Percentiles rank a stretch among this genome's conserved stretches.
phyloP scores from a whole-genome alignment of 1,140 invertebrate species.

The Chrysopa pallens region DNA sequence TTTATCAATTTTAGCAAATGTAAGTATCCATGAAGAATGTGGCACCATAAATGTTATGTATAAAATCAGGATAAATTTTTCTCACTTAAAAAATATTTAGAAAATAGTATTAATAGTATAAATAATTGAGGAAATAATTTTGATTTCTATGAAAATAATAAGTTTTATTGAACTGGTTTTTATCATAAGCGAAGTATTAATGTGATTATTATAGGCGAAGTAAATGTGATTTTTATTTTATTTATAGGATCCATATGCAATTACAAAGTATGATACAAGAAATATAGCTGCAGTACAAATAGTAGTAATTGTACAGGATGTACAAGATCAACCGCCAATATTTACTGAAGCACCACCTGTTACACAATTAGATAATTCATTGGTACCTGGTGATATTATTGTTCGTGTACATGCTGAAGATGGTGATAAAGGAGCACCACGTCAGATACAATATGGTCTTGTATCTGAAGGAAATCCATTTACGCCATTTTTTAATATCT shows the following conservation, averaged over 20 bases:
- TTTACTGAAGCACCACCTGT: slow-evolving; percentile 66
- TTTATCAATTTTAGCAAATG: slow-evolving; percentile 61
- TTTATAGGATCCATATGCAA: slow-evolving; percentile 64
- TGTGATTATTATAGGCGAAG: too few species aligned
- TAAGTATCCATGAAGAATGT: slow-evolving; percentile 26
- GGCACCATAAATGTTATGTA: too few species aligned
- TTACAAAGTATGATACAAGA: slow-evolving; percentile 56
- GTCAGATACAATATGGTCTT: slow-evolving; percentile 64
- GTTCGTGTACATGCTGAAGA: slow-evolving; percentile 70
- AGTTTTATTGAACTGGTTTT: too few species aligned
- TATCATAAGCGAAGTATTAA: too few species aligned
- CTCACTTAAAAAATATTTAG: too few species aligned
- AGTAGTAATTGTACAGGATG: slow-evolving; percentile 63
- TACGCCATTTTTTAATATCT: slow-evolving; percentile 64
- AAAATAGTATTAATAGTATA: too few species aligned
- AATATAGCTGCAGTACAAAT: slow-evolving; percentile 69
- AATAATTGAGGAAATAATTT: too few species aligned
- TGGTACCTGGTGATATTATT: slow-evolving; percentile 42
- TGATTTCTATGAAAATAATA: too few species aligned
- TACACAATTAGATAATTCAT: slow-evolving; percentile 43
- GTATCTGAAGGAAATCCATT: slow-evolving; percentile 68
- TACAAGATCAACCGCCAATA: slow-evolving; percentile 71
- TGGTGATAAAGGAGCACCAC: slow-evolving; percentile 67
- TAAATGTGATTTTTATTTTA: neutral
- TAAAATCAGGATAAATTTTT: too few species aligned